These are phyloP conservation scores for Blastobasis lacticolella DNA, from an alignment of 2,888 invertebrate genomes.

Conservation along the genomic window DNA sequence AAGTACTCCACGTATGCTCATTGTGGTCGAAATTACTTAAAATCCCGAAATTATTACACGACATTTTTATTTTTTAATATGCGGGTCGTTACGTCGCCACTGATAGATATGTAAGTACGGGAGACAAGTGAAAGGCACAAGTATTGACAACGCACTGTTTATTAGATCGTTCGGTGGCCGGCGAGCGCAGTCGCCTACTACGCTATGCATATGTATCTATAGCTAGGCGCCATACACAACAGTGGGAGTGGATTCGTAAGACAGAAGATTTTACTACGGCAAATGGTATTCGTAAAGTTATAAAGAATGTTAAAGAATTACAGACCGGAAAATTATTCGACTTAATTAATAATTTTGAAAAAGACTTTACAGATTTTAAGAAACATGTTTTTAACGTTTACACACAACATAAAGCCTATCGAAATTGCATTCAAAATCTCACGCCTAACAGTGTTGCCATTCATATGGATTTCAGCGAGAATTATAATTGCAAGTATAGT, in stretches of 20 bases:
- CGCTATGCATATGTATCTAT: no score
- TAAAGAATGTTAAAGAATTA: background rate
- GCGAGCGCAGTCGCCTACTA: no score
- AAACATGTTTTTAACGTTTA: slow-evolving; percentile 15
- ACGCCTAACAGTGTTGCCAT: slow-evolving; percentile 10
- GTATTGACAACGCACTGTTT: no score
- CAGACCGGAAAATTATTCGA: background rate
- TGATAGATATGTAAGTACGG: no score
- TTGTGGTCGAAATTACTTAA: no score
- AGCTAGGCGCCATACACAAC: no score
- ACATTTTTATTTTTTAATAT: no score
- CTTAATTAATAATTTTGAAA: slow-evolving; percentile 6
- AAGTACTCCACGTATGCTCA: no score
- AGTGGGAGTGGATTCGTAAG: background rate
- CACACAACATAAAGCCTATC: slow-evolving; percentile 9
- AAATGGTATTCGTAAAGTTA: background rate
- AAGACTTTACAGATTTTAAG: slow-evolving; percentile 9
- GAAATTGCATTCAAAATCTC: slow-evolving; percentile 9
- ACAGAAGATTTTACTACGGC: background rate
- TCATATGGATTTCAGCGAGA: slow-evolving; percentile 30
- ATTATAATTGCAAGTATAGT: slow-evolving; percentile 20
- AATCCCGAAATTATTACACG: no score
- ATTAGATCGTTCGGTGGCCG: no score
- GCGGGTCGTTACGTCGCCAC: no score
- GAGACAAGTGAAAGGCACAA: no score